Base-by-base conservation (phyloP, 2,888 invertebrate genomes). In the Terebella lapidaria region DNA sequence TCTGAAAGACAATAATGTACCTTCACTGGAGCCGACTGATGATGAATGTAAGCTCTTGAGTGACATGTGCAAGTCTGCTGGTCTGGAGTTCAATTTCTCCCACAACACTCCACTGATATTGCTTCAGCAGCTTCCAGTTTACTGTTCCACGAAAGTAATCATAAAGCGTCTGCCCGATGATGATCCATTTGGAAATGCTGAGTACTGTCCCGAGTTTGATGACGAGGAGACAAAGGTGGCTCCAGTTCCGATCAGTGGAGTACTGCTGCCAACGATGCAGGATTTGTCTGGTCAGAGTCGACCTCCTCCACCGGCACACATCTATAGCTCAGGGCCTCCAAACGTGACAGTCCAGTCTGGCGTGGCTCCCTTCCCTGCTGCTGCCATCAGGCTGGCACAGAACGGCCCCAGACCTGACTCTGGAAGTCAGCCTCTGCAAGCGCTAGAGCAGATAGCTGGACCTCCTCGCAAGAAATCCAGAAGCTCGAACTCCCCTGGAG, bases 141-240 rank as follows among this genome's bases (percentile, higher is more conserved):
- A 67, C 53, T 66, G 67, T 55, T 61, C 68, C 27, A 70, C 69
- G 27, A 67, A 70, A 22, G 70, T 73, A 35, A 66, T 69, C 56
- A 66, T 76, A 18, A 66, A 70, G 49, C 73, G 75, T 56, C 66
- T 78, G 55, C 78, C 78, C 3, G 65, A 71, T 47, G 70, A 72
- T 28, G 72, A 77, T 53, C 78, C 78, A 20, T 68, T 78, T 51
- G 71, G 71, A 54, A 73, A 76, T 70, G 78, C 78, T 5, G 70
- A 72, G 26, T 76, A 75, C 59, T 5, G n/a, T 20, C 29, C 27
- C 20, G 57, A 52, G 3, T 20, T 42, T 20, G 58, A 56, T 10
- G 53, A 28, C 22, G 49, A 5, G 22, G n/a, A n/a, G n/a, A n/a
- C n/a, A n/a, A 22, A 49, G 49, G 18, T 49, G 49, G 49, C 10